Conservation (phyloP, 2,888 invertebrate species). For the Cylindroiulus punctatus region DNA sequence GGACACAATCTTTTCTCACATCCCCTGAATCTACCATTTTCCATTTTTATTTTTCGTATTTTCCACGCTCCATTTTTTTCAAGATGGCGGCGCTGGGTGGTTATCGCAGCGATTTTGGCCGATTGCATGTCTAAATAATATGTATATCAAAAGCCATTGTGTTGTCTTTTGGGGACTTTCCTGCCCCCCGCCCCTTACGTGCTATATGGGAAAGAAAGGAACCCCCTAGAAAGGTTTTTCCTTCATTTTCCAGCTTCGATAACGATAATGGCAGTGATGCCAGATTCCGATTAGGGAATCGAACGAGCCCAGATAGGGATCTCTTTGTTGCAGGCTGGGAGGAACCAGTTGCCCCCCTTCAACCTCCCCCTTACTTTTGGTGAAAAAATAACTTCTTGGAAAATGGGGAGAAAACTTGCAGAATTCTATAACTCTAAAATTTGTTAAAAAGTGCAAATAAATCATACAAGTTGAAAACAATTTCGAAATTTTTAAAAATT, state of each 20-base stretch:
- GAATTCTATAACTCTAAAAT: too few relatives aligned
- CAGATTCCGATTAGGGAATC: conserved; percentile 12
- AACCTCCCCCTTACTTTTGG: neutral
- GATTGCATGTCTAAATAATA: conserved; percentile 27
- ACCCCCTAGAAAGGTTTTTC: too few relatives aligned
- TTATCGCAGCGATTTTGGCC: neutral
- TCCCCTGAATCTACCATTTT: neutral
- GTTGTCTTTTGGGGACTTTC: neutral
- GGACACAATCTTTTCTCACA: neutral
- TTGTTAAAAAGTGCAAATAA: too few relatives aligned
- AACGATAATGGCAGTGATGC: conserved; percentile 17
- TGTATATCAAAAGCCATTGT: neutral
- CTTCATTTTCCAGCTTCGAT: neutral
- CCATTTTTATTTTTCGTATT: neutral
- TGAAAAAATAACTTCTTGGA: neutral
- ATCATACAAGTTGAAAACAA: too few relatives aligned
- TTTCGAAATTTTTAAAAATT: too few relatives aligned
- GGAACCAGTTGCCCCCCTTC: neutral
- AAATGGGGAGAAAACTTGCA: too few relatives aligned
- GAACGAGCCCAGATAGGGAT: conserved; percentile 16
- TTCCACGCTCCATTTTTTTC: neutral
- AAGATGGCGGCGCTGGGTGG: neutral
- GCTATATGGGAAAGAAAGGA: neutral
- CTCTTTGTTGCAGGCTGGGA: neutral
- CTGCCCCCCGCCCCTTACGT: neutral